Evolutionary conservation across 2,888 invertebrate species (phyloP).

Genomic region (Dryomyza anilis): DNA sequence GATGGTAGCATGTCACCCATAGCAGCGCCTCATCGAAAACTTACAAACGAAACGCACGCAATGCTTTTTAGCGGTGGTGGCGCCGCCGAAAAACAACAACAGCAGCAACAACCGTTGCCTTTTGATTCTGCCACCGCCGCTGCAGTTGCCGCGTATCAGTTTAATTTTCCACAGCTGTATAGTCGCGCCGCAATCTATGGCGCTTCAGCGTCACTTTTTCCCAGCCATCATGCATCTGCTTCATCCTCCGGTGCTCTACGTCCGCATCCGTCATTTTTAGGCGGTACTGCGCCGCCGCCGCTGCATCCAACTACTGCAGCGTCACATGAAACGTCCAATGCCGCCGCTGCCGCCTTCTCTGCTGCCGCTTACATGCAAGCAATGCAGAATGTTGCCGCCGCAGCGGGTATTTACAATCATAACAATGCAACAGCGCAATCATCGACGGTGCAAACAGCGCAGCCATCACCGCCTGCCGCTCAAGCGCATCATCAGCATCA

Average conservation of each 20-base stretch:
- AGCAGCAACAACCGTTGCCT: too few species aligned
- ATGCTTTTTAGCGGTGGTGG: constrained; percentile 3
- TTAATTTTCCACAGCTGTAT: constrained; percentile 46
- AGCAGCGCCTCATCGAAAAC: too few species aligned
- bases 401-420: constrained; percentile 1
- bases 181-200: constrained; percentile 41
- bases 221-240: constrained; percentile 30
- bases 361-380: constrained; percentile 21
- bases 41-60: too few species aligned
- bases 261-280: constrained; percentile 30
- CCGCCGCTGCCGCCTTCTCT: neutral
- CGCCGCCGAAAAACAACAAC: neutral
- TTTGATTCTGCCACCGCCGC: constrained; percentile 32
- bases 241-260: constrained; percentile 33
- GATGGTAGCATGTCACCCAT: constrained; percentile 39
- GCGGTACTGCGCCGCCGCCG: neutral
- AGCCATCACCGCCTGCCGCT: constrained; percentile 25
- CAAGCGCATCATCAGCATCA: constrained; percentile 35
- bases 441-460: constrained; percentile 32
- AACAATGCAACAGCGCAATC: neutral
- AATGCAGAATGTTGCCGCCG: constrained; percentile 3
- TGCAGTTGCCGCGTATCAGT: constrained; percentile 44
- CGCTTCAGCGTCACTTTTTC: constrained; percentile 35
- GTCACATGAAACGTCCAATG: neutral
- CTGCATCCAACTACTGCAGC: neutral